A percentile compares a stretch with the other conserved stretches of the same genome.
phyloP scores from a whole-genome alignment of 2,888 invertebrate genomes.

The Macaria liturata region DNA sequence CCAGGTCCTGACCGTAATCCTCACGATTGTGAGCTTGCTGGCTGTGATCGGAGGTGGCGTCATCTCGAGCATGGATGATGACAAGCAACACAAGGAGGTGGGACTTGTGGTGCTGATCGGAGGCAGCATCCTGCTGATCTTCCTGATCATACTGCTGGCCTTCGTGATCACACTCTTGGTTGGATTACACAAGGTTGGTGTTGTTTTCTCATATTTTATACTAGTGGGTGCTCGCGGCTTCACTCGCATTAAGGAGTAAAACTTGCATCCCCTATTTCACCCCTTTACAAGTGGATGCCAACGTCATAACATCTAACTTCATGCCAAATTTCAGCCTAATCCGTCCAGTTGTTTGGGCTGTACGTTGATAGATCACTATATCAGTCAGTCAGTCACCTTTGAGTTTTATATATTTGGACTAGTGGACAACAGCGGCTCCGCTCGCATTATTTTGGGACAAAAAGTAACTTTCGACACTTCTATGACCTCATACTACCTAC shows the following conservation, averaged over 20 bases:
- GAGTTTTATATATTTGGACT: neutral
- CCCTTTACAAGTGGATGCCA: no score
- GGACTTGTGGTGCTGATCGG: neutral
- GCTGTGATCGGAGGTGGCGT: neutral
- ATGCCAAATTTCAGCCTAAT: neutral
- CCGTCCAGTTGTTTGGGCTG: neutral
- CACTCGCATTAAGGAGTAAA: no score
- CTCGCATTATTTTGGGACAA: no score
- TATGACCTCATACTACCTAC: no score
- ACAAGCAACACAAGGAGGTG: neutral
- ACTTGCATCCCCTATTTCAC: no score
- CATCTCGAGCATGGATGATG: neutral
- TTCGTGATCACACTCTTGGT: conserved; percentile 19
- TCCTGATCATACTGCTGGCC: conserved; percentile 16
- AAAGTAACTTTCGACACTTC: no score
- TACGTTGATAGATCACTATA: neutral
- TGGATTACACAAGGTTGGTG: conserved; percentile 21
- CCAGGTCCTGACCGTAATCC: conserved; percentile 2
- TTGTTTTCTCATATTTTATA: neutral
- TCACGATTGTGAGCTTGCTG: conserved; percentile 11
- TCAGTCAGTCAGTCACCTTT: no score
- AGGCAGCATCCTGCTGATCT: conserved; percentile 3
- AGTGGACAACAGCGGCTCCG: neutral
- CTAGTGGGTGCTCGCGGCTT: no score
- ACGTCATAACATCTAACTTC: no score